Evolutionary conservation across 2,797 vertebrate genomes (phyloP).

Genomic region (Botia kubotai): DNA sequence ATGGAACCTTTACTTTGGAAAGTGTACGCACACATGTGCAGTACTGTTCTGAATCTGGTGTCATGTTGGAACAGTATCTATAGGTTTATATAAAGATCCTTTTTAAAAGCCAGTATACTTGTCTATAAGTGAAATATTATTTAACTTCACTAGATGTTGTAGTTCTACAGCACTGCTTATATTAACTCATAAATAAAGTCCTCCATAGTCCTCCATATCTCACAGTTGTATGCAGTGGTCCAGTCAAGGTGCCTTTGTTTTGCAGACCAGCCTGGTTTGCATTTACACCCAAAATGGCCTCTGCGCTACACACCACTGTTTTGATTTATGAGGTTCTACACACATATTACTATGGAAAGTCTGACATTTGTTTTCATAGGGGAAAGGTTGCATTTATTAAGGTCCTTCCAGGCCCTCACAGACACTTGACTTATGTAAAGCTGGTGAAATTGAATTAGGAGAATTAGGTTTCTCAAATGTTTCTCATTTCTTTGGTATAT

Average conservation of each 20-base stretch:
- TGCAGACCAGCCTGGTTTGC: background rate
- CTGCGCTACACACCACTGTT: conserved; percentile 22
- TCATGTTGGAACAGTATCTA: background rate
- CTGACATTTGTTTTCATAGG: conserved; percentile 56
- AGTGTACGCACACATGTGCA: too few species aligned
- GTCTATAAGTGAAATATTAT: background rate
- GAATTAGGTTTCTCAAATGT: background rate
- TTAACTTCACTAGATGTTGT: background rate
- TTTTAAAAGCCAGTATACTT: background rate
- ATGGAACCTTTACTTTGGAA: too few species aligned
- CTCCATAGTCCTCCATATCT: background rate
- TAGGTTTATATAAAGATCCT: background rate
- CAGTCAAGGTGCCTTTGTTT: too few species aligned
- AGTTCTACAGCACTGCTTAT: background rate
- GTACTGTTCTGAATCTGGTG: too few species aligned
- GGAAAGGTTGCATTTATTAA: conserved; percentile 49
- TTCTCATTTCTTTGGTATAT: background rate
- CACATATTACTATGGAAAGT: conserved; percentile 56
- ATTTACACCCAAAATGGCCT: conserved; percentile 43
- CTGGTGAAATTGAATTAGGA: conserved; percentile 8
- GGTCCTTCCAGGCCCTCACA: conserved; percentile 30
- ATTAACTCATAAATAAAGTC: conserved; percentile 15
- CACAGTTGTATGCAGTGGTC: too few species aligned
- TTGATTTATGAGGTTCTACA: conserved; percentile 58
- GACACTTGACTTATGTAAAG: conserved; percentile 30